Percentiles rank a stretch among this genome's conserved stretches.
phyloP scores from a whole-genome alignment of 2,113 vertebrate genomes.

The Colistium nudipinnis region DNA sequence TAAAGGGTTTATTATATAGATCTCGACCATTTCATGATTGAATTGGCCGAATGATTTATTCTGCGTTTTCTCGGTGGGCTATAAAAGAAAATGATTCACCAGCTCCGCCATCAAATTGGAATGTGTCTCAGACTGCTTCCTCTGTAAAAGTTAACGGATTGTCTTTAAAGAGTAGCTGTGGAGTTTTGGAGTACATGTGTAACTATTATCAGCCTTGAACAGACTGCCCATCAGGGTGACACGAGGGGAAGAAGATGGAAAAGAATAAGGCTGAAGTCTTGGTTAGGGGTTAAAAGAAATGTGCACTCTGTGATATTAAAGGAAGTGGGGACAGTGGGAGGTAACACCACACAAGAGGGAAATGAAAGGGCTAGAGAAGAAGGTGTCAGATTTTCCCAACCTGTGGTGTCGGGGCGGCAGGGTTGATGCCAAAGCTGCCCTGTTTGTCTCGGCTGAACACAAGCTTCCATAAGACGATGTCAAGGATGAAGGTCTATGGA shows the following conservation, averaged over 20 bases:
- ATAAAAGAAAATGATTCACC: background rate
- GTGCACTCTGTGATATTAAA: conserved; percentile 26
- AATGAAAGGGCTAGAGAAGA: conserved; percentile 62
- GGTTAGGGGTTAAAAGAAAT: conserved; percentile 48
- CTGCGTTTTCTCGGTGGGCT: background rate
- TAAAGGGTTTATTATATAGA: background rate
- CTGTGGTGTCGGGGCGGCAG: conserved; percentile 90
- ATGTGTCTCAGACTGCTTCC: background rate
- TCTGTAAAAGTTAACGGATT: too few species aligned
- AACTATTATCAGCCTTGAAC: conserved; percentile 23
- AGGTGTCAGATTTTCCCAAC: conserved; percentile 87
- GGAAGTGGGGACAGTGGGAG: conserved; percentile 41
- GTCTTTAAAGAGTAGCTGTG: background rate
- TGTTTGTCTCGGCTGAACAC: conserved; percentile 98
- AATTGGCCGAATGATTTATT: background rate
- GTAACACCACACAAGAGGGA: conserved; percentile 58
- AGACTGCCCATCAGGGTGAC: conserved; percentile 9
- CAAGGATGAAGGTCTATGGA: conserved; percentile 98
- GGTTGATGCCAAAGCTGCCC: conserved; percentile 87
- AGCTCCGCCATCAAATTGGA: background rate
- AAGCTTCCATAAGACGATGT: conserved; percentile 98
- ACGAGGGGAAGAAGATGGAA: conserved; percentile 18
- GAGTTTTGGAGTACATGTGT: background rate
- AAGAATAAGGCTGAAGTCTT: conserved; percentile 41
- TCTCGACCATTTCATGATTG: background rate